Evolutionary conservation across 2,797 vertebrate genomes (phyloP), one percentile per base, ranked within the genome.

Genomic region (Siniperca scherzeri): DNA sequence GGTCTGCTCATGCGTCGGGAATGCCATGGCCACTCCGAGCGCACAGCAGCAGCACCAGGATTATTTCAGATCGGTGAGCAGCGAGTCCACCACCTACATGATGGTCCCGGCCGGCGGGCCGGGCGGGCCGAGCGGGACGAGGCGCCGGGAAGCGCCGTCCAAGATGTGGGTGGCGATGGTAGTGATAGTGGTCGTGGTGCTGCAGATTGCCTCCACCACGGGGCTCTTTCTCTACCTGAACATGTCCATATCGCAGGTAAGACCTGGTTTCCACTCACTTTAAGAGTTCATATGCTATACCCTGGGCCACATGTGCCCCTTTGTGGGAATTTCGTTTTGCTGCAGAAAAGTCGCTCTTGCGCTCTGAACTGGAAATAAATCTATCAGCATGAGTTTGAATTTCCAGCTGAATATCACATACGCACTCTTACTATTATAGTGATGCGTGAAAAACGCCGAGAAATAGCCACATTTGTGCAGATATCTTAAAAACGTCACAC

Each of bases 141-240:
- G 66, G 44, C 93, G 91, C 90, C 78, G 87, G 77, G 93, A 96
- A 2, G 88, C 94, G 48, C 95, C 96, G 65, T 96, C 96, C 88
- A 96, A 94, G 92, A 93, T 96, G 74, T 96, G 96, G 96, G 90
- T 97, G 88, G 96, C 95, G 55, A 96, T 97, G 95, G 96, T 96
- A 84, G 95, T 96, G 71, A 94, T 97, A 19, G 94, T 95, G 74
- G 95, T 97, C 88, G 90, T 97, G 73, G 96, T 97, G 33, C 87
- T 97, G 77, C 96, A 97, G 91, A 93, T 97, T 33, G 96, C 96
- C 40, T 97, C 95, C 74, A 96, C 96, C 83, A 97, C 96, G 1
- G 96, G 95, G 53, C 95, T 97, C 85, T 97, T 97, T 90, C 96
- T 97, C 85, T 97, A 97, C 92, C 96, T 97, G 91, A 96, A 96